Conservation (phyloP, 2,888 invertebrate species). For the Synergus gifuensis region DNA sequence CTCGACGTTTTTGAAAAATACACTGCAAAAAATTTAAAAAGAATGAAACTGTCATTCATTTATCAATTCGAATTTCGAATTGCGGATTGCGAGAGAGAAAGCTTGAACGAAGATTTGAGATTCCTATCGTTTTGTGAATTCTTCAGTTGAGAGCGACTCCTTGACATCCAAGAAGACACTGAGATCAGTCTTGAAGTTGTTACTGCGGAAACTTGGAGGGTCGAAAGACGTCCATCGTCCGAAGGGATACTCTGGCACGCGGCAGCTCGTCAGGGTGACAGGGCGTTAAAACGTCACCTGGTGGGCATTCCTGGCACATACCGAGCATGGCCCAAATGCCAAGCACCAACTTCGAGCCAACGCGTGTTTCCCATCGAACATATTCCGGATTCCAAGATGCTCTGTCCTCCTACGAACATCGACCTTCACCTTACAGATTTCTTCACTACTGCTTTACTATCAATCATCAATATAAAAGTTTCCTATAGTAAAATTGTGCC, state of each 20-base stretch:
- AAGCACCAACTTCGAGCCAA: conserved; percentile 49
- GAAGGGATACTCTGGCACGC: conserved; percentile 62
- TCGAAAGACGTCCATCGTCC: conserved; percentile 52
- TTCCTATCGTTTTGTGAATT: conserved; percentile 36
- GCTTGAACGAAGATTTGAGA: conserved; percentile 9
- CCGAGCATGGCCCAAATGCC: conserved; percentile 72
- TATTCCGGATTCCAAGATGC: conserved; percentile 70
- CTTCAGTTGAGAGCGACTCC: conserved; percentile 39
- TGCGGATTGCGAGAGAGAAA: conserved; percentile 4
- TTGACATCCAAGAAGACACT: conserved; percentile 45
- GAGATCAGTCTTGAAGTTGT: conserved; percentile 48
- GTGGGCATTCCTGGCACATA: conserved; percentile 74
- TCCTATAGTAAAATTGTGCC: no score
- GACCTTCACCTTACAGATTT: conserved; percentile 12
- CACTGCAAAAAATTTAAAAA: neutral
- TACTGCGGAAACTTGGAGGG: conserved; percentile 49
- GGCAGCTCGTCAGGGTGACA: conserved; percentile 66
- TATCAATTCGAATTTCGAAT: conserved; percentile 1
- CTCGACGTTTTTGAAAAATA: neutral
- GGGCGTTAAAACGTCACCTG: conserved; percentile 73
- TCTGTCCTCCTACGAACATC: conserved; percentile 46
- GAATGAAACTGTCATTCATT: neutral
- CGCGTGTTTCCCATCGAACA: conserved; percentile 58
- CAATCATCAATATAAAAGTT: no score
- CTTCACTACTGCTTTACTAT: neutral